Evolutionary conservation across 2,888 invertebrate genomes (phyloP), one percentile per base, ranked within the genome.

Genomic region (Drosophila affinis): DNA sequence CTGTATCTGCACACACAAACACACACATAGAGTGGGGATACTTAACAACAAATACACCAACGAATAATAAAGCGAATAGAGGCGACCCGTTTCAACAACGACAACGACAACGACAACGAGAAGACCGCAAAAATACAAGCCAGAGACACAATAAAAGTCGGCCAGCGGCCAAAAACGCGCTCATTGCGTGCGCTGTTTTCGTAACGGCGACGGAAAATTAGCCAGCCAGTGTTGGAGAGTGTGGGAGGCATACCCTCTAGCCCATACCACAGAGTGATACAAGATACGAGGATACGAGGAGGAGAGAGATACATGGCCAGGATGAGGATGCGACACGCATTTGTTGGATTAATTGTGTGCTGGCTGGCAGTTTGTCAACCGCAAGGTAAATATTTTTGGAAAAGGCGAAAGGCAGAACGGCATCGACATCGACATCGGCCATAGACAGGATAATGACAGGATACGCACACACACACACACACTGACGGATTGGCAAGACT

Each of bases 381-480:
- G 63, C 81, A 89, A 87, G 89, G 89, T 89, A 89, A 90, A 90
- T 90, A 89, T 89, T 87, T 85, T 87, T 78, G 55, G 62, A 57
- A 48, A 51, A 71, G 71, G 44, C 51, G 39, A 14, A 54, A 58
- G 18, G 54, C 46, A 58, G 21, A 44, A 44, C 52, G 65, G 29
- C 52, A 68, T 24, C 24, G 29, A 47, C 39, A 24, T 47, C 10
- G 34, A 14, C 39, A 39, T 2, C 29, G 29, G 34, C 34, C 52
- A 55, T 54, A 54, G 60, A 64, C 69, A 70, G 65, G 76, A 78
- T 68, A 78, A 65, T 62, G 62, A 65, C 67, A 72, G 69, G 75
- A 75, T 62, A 52, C 60, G 27, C 58, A 29, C 34, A 45, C n/a
- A 52, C 55, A 54, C 51, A 21, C 54, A 17, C 48, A 32, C 27